Evolutionary conservation across 2,888 invertebrate species (phyloP), one percentile per base, ranked within the genome.

Genomic region (Biston betularia): DNA sequence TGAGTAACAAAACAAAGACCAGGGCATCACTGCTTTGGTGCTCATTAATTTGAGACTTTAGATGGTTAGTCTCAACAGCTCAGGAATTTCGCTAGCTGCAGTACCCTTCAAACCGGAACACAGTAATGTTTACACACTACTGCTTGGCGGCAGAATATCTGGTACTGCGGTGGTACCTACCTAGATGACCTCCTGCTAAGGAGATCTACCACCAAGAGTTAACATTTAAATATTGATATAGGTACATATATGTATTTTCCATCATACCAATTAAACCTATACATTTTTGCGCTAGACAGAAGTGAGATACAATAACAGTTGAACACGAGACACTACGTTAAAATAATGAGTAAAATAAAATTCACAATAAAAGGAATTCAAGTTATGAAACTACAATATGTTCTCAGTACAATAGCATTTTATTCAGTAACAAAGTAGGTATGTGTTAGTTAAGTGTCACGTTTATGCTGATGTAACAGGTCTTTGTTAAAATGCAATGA

Each of bases 401-500:
- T 46, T 50, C 42, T 45, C 40, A 65, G 63, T 76, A 80, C 78
- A 77, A 81, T 80, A 76, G 75, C 73, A 76, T 75, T 79, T 75
- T 77, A 79, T 73, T 68, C 70, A 77, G 74, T 76, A 75, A 83
- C 82, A 84, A 85, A 83, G 83, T 80, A 79, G 65, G 38, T 70
- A 54, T 8, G 15, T 63, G 14, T 64, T 14, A 44, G 46, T 54
- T 45, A 55, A 50, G 60, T 77, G 71, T 77, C 75, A 75, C 74
- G 75, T 75, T 79, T 76, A 74, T 70, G 71, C 72, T 69, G 70
- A 74, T 75, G 71, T 75, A 68, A 59, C 59, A 61, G 48, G 74
- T 79, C 82, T 84, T 83, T 84, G 82, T 83, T 78, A 77, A 73
- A 63, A 56, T 71, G 70, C 71, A 70, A 70, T 72, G 42, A 76